Base-by-base conservation (phyloP, 30 jellyfish, hydroid and myxozoan genomes). In the Aurelia sp. region DNA sequence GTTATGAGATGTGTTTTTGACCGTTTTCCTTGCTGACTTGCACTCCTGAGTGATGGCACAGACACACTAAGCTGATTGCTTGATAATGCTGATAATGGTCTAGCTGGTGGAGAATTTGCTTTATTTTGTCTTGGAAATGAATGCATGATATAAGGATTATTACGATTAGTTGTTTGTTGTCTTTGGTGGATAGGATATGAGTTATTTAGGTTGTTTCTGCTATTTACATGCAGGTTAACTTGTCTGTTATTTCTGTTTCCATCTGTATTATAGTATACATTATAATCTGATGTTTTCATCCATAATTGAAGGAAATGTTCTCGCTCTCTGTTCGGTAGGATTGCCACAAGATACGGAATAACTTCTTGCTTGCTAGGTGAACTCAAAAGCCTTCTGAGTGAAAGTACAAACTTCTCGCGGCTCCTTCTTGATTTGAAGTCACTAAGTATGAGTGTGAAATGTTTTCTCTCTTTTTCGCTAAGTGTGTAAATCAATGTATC, bases 361-460 rank as follows among this genome's bases (percentile, higher is more conserved):
- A 88, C 80, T 67, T 88, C 97, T 57, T 88, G 91, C 69, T 88
- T 88, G 40, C 71, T 88, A 22, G 97, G 83, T 31, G 91, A 51
- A 47, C 12, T 51, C 63, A 88, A 48, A 10, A 88, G 88, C 40
- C 74, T 33, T 71, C 97, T 40, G 20, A 88, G 61, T 40, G 91
- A 78, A n/a, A 64, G 16, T 51, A 88, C 97, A 58, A 88, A 88
- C 31, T 52, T 73, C 65, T 58, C 86, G 4, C 87, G 80, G 35
- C 80, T 62, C 13, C 90, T 72, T 66, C 85, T 80, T 30, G 82
- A 18, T 60, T 89, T 89, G 59, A 80, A 89, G 12, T 89, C 72
- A 78, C 72, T 24, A 12, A 89, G 76, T 10, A 89, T 66, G 16
- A 40, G 40, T 8, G 63, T 74, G 40, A 89, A 89, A 62, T 61